phyloP scores from a whole-genome alignment of 2,888 invertebrate genomes.

The Dyspetes luteomarginatus region DNA sequence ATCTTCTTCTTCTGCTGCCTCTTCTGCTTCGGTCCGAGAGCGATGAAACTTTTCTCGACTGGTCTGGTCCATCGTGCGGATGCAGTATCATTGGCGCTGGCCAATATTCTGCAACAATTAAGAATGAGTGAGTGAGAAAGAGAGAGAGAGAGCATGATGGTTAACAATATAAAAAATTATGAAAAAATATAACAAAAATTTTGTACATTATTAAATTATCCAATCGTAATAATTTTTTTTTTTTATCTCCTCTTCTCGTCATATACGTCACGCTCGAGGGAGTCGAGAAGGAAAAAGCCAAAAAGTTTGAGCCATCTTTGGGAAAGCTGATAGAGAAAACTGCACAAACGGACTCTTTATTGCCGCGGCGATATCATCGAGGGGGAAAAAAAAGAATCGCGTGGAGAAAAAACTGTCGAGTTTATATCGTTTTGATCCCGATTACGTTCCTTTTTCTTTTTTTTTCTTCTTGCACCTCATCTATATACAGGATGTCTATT shows the following conservation, averaged over 20 bases:
- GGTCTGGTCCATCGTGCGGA: constrained; percentile 64
- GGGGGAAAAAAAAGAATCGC: not conserved
- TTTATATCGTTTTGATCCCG: constrained; percentile 59
- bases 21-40: constrained; percentile 45
- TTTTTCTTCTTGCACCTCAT: constrained; percentile 9
- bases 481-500: constrained; percentile 34
- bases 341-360: not conserved
- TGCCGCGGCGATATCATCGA: not conserved
- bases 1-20: constrained; percentile 48
- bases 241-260: not conserved
- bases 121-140: not conserved
- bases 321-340: constrained; percentile 8
- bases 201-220: not conserved
- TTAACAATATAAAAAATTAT: not conserved
- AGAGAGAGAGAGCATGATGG: not conserved
- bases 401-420: constrained; percentile 15
- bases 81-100: constrained; percentile 45
- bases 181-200: no score
- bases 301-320: not conserved
- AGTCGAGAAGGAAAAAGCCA: not conserved
- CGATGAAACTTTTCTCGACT: constrained; percentile 55
- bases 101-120: constrained; percentile 42
- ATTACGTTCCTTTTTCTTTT: constrained; percentile 41
- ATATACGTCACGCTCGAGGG: not conserved
- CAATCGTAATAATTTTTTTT: not conserved